These are phyloP conservation scores for Engystomops pustulosus DNA, from an alignment of 2,113 vertebrate genomes.

Conservation along the genomic window DNA sequence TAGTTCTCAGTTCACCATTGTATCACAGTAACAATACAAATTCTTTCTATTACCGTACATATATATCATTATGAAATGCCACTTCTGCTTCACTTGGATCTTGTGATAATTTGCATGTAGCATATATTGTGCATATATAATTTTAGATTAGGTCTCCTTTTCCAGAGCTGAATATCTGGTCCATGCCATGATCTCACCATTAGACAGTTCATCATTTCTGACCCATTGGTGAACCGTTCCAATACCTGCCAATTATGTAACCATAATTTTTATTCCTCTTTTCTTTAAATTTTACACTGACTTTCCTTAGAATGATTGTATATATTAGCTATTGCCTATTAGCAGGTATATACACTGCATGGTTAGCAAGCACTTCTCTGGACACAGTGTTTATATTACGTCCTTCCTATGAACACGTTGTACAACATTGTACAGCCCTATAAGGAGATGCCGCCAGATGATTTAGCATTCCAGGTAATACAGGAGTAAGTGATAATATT, in stretches of 20 bases:
- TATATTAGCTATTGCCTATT: neutral
- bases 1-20: neutral
- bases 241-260: too few relatives aligned
- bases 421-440: constrained; percentile 29
- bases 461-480: neutral
- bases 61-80: too few relatives aligned
- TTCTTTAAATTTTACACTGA: neutral
- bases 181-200: too few relatives aligned
- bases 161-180: too few relatives aligned
- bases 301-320: neutral
- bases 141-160: too few relatives aligned
- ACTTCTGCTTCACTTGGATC: too few relatives aligned
- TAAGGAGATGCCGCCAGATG: neutral
- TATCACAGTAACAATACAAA: neutral
- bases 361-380: neutral
- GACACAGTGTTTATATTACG: neutral
- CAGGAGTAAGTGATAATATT: neutral
- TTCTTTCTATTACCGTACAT: neutral
- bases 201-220: too few relatives aligned
- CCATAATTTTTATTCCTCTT: neutral
- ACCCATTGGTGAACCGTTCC: too few relatives aligned
- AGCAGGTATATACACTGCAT: neutral
- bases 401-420: neutral
- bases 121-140: too few relatives aligned
- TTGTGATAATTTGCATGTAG: too few relatives aligned